Evolutionary conservation across 2,888 invertebrate species (phyloP).

Genomic region (Harpagoxenus sublaevis): DNA sequence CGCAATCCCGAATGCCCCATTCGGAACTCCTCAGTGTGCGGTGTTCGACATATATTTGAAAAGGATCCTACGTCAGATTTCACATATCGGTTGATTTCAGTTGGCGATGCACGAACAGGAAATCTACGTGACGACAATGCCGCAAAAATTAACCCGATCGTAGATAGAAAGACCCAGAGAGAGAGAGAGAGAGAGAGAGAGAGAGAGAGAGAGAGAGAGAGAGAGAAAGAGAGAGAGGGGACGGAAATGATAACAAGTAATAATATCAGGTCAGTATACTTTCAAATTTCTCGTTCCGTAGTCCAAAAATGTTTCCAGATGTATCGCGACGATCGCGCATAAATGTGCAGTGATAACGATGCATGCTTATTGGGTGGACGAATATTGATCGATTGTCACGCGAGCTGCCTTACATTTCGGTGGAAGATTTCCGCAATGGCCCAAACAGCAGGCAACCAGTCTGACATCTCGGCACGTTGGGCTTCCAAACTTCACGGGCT

Average conservation of each 20-base stretch:
- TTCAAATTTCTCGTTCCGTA: neutral
- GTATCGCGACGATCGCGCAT: neutral
- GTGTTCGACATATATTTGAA: conserved; percentile 20
- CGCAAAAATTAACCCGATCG: neutral
- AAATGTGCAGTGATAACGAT: conserved; percentile 9
- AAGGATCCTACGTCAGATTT: conserved; percentile 42
- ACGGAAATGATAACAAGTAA: neutral
- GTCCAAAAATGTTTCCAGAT: neutral
- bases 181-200: neutral
- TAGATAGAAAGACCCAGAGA: neutral
- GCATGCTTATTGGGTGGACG: conserved; percentile 35
- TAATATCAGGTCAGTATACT: conserved; percentile 43
- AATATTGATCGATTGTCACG: conserved; percentile 71
- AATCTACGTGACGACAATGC: neutral
- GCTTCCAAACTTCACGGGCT: conserved; percentile 72
- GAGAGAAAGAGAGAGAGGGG: neutral
- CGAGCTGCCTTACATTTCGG: conserved; percentile 65
- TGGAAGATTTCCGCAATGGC: conserved; percentile 63
- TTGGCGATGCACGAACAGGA: conserved; percentile 20
- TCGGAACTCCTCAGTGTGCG: conserved; percentile 36
- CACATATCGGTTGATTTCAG: conserved; percentile 52
- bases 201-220: neutral
- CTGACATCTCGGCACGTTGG: conserved; percentile 78
- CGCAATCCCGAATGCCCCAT: conserved; percentile 20
- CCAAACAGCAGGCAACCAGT: conserved; percentile 83